Evolutionary conservation across 2,113 vertebrate genomes (phyloP), one percentile per base, ranked within the genome.

Genomic region (Halichoeres trimaculatus): DNA sequence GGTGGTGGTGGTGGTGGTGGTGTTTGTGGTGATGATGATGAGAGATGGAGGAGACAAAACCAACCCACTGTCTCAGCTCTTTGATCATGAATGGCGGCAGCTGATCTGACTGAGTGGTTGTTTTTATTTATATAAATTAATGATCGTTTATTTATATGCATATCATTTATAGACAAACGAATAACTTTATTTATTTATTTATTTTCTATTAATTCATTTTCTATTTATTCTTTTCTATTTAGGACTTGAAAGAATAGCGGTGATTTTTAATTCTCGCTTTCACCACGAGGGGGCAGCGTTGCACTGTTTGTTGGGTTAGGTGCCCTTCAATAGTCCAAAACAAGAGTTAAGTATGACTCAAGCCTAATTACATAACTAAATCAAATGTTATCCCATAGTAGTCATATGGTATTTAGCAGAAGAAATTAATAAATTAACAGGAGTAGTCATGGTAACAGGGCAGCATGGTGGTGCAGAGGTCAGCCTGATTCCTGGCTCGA

Each of bases 231-330:
- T 35, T 59, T 50, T n/a, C 2, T 17, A 8, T 12, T n/a, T 8
- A 11, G 45, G 43, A 30, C n/a, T 16, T 34, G 5, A 47, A 30
- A 30, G 12, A 22, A 67, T 17, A 11, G n/a, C 16, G 1, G 34
- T 36, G 55, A 50, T 45, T 22, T 59, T 79, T 81, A 76, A 76
- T 10, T 81, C n/a, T 62, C n/a, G 6, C 0, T 0, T 51, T 55
- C 1, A 30, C 83, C 91, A 71, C 77, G 1, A 2, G 85, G 58
- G 51, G 91, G 66, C 81, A 84, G 56, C 62, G 61, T 83, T 76
- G 70, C 3, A 40, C 68, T 65, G 26, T 24, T 36, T 43, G 6
- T 30, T 16, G 7, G 9, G 20, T 1, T 14, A 16, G 53, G 53
- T 0, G 0, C 0, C 0, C 23, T 35, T 8, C 16, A 0, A 52